These are phyloP conservation scores for Eretmocerus hayati DNA, from an alignment of 2,888 invertebrate species.

Conservation along the genomic window DNA sequence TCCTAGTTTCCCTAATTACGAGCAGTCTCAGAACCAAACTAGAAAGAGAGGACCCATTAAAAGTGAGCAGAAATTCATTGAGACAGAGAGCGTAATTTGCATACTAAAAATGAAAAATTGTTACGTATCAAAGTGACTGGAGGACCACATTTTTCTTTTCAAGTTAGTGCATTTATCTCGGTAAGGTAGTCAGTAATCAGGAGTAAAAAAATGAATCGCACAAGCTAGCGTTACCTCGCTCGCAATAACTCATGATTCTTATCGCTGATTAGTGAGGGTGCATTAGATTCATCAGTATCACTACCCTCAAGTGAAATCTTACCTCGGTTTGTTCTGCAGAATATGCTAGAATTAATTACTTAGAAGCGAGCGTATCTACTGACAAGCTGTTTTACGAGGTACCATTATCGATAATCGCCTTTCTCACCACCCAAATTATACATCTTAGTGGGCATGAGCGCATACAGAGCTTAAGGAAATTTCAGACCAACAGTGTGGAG, in stretches of 20 bases:
- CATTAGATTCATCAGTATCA: conserved; percentile 11
- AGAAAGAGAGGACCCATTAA: no score
- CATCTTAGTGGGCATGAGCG: no score
- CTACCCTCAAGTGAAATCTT: conserved; percentile 5
- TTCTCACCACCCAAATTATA: background rate
- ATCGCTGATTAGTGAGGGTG: conserved; percentile 9
- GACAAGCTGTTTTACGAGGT: conserved; percentile 2
- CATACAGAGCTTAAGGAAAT: no score
- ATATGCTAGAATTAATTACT: conserved; percentile 6
- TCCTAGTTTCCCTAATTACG: no score
- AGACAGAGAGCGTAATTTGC: no score
- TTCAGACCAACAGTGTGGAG: no score
- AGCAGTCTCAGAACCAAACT: no score
- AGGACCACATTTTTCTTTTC: background rate
- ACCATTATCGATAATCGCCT: conserved; percentile 6
- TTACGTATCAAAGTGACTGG: no score
- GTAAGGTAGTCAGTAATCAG: conserved; percentile 4
- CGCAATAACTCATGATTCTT: conserved; percentile 10
- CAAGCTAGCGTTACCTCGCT: conserved; percentile 7
- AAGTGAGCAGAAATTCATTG: no score
- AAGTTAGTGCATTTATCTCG: background rate
- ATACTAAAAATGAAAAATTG: no score
- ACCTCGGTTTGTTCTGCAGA: background rate
- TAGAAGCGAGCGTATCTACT: background rate
- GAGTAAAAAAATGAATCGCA: conserved; percentile 7